Base-by-base conservation (phyloP, 2,113 vertebrate genomes). In the Phoxinus phoxinus region DNA sequence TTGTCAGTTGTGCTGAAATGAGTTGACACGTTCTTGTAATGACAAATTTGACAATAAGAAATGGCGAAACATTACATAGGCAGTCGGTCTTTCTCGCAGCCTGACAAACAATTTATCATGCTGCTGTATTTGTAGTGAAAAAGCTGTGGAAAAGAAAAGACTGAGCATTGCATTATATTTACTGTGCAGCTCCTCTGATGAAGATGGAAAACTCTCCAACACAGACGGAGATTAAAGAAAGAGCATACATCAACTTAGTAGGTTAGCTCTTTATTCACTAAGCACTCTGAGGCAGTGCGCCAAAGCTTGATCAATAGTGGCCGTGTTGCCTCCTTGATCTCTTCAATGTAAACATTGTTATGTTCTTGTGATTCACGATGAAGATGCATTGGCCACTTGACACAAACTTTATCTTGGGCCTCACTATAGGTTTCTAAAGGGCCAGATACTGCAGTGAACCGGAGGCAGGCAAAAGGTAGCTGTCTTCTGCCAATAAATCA, bases 401-500 rank as follows among this genome's bases (percentile, higher is more conserved):
- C 59, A 65, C 79, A 35, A 71, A 79, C 37, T 59, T 73, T 37
- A 51, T 84, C 51, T 46, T 56, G 51, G 25, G 12, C 65, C 46
- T 72, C 30, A 58, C 67, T 56, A 51, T 72, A 58, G 48, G 44
- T 76, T 83, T 71, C 59, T 77, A 23, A 76, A 86, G n/a, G 77
- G 71, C 71, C 72, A 88, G 85, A 88, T 78, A 91, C 89, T 80
- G 84, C 88, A 75, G 74, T 88, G 88, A 90, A 89, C 82, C 90
- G 74, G 88, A 91, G 85, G 84, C 84, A 89, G 83, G 89, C 81
- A 83, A 92, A 93, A 92, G 91, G 93, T 93, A 93, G 91, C 92
- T 87, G 91, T 91, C 83, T 75, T 67, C 89, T 90, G 87, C 90
- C 93, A 82, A 94, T 95, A 94, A 94, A 94, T 95, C 94, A 93